phyloP scores from a whole-genome alignment of 2,888 invertebrate species.

The Chromoteleia sp. region DNA sequence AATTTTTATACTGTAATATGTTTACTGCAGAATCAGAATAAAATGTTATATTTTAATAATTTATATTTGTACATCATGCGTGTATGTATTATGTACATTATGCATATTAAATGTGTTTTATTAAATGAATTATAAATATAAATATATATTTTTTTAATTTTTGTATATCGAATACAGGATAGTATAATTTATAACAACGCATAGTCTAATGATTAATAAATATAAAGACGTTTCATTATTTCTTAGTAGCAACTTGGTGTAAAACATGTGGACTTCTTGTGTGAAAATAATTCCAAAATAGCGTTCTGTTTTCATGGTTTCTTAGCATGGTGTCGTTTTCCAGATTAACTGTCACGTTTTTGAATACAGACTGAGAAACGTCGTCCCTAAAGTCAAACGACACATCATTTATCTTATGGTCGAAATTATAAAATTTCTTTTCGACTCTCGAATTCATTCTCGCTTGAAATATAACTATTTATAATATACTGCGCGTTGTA shows the following conservation, averaged over 20 bases:
- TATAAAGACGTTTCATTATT: background rate
- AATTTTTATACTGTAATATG: background rate
- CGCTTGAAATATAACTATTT: too few species aligned
- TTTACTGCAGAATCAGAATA: too few species aligned
- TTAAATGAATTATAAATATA: too few species aligned
- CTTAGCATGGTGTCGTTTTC: conserved; percentile 17
- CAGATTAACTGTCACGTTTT: conserved; percentile 28
- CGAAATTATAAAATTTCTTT: conserved; percentile 6
- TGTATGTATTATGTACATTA: too few species aligned
- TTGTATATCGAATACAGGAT: too few species aligned
- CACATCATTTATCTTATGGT: conserved; percentile 28
- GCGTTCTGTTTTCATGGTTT: conserved; percentile 11
- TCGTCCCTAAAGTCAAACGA: conserved; percentile 20
- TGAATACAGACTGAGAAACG: conserved; percentile 19
- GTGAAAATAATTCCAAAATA: conserved; percentile 32
- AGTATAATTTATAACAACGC: too few species aligned
- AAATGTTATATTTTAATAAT: too few species aligned
- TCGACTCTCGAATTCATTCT: too few species aligned
- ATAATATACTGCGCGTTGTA: too few species aligned
- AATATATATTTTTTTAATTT: too few species aligned
- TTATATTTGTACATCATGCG: too few species aligned
- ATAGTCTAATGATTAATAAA: background rate
- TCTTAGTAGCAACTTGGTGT: conserved; percentile 1
- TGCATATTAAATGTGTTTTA: too few species aligned
- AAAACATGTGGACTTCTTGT: conserved; percentile 38